phyloP scores from a whole-genome alignment of 2,113 vertebrate species.

The Chiloscyllium plagiosum region DNA sequence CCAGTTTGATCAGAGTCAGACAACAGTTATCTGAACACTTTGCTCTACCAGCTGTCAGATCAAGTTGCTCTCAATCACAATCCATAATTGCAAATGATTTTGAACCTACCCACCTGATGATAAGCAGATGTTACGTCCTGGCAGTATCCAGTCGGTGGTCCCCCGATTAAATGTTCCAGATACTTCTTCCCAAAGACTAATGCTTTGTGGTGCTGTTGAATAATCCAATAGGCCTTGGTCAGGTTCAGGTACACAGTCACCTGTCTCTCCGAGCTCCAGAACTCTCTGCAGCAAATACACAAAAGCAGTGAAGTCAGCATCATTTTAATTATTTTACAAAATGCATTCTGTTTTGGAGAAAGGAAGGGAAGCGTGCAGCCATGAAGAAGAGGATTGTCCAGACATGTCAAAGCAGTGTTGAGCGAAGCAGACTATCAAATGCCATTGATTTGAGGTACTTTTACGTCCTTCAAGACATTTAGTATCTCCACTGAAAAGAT shows the following conservation, averaged over 20 bases:
- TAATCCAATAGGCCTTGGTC: not conserved
- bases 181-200: slow-evolving; percentile 16
- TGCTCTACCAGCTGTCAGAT: not conserved
- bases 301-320: not conserved
- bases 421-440: not conserved
- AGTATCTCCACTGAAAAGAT: not conserved
- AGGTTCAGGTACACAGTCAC: slow-evolving; percentile 7
- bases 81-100: not conserved
- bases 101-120: not conserved
- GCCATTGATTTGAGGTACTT: not conserved
- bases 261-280: not conserved
- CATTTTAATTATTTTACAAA: not conserved
- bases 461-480: not conserved
- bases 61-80: not conserved
- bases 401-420: not conserved
- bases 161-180: not conserved
- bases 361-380: too few species aligned
- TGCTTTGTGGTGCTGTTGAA: slow-evolving; percentile 28
- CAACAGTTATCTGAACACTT: not conserved
- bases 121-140: slow-evolving; percentile 13
- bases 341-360: too few species aligned
- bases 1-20: not conserved
- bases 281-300: not conserved
- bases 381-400: not conserved
- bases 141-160: not conserved